Conservation (phyloP, 2,797 vertebrate species). For the Botia kubotai region DNA sequence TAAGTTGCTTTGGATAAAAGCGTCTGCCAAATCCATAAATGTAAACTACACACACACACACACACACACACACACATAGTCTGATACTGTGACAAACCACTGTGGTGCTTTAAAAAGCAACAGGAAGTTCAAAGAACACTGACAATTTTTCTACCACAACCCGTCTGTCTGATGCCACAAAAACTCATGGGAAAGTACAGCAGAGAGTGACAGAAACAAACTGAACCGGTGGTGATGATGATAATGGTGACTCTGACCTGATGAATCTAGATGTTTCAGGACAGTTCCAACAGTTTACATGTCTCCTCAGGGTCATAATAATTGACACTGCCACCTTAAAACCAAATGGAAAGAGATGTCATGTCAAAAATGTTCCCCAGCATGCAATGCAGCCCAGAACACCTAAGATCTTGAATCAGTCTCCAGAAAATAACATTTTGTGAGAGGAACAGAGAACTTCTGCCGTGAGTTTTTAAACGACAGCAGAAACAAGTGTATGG, state of each 20-base stretch:
- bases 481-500: too few relatives aligned
- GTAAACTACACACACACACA: neutral
- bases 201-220: neutral
- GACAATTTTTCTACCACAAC: conserved; percentile 18
- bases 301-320: too few relatives aligned
- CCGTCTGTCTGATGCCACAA: too few relatives aligned
- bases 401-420: conserved; percentile 21
- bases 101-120: conserved; percentile 14
- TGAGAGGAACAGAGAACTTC: too few relatives aligned
- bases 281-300: conserved; percentile 16
- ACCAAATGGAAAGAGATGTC: conserved; percentile 21
- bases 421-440: conserved; percentile 47
- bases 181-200: too few relatives aligned
- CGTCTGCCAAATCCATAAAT: too few relatives aligned
- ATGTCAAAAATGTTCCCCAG: conserved; percentile 26
- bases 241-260: neutral
- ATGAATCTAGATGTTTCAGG: neutral
- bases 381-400: conserved; percentile 46
- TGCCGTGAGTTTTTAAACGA: too few relatives aligned
- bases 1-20: too few relatives aligned
- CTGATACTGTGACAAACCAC: conserved; percentile 8
- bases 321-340: conserved; percentile 44
- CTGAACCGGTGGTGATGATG: neutral
- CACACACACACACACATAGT: neutral
- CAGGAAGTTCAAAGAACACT: conserved; percentile 15